Percentiles rank a stretch among this genome's conserved stretches.
Evolutionary conservation across 2,888 invertebrate species (phyloP).

Genomic region (Byasa hedistus): DNA sequence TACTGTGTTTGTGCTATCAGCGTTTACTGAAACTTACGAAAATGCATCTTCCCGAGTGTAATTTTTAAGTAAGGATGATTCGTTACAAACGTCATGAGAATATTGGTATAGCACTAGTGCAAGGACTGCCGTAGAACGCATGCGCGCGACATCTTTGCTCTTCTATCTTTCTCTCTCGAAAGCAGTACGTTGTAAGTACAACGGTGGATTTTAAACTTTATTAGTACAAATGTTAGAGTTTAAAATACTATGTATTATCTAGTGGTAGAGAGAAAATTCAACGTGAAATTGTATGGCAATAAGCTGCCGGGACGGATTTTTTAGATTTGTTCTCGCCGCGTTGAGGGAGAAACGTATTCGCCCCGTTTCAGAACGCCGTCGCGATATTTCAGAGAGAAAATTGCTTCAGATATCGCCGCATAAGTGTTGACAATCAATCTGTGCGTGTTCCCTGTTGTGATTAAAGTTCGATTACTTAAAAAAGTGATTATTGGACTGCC

Average conservation of each 20-base stretch:
- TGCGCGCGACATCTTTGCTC: constrained; percentile 77
- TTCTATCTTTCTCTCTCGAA: constrained; percentile 49
- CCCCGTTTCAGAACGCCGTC: constrained; percentile 35
- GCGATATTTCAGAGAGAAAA: constrained; percentile 52
- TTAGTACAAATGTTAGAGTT: constrained; percentile 22
- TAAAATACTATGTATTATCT: constrained; percentile 29
- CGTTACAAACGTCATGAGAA: constrained; percentile 31
- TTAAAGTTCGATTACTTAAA: constrained; percentile 1
- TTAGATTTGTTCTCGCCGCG: constrained; percentile 69
- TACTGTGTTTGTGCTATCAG: too few relatives aligned
- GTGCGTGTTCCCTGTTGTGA: constrained; percentile 12
- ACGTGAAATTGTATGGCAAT: constrained; percentile 64
- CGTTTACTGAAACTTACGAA: too few relatives aligned
- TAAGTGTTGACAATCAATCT: constrained; percentile 38
- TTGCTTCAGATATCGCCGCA: constrained; percentile 34
- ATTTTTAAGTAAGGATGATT: too few relatives aligned
- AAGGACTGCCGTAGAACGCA: constrained; percentile 58
- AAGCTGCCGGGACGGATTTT: constrained; percentile 74
- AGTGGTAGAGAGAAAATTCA: constrained; percentile 43
- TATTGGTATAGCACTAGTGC: constrained; percentile 35
- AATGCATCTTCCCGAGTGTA: too few relatives aligned
- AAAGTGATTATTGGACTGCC: constrained; percentile 7
- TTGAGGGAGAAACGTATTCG: constrained; percentile 61
- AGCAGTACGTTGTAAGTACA: constrained; percentile 39
- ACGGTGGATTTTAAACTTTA: constrained; percentile 35